phyloP scores from a whole-genome alignment of 2,113 vertebrate genomes.

The Salminus brasiliensis region DNA sequence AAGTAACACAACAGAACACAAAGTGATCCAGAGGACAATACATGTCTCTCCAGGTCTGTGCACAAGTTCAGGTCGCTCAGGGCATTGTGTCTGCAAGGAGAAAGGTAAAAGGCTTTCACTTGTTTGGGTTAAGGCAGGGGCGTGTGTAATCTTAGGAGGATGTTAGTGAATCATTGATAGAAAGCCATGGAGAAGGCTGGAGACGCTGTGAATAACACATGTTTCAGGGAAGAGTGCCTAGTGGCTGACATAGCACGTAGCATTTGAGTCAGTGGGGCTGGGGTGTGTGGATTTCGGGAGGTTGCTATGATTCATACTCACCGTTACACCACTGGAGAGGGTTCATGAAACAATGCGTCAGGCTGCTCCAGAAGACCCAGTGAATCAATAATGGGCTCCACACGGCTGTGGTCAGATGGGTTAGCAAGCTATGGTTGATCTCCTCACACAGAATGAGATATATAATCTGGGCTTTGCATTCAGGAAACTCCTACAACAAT shows the following conservation, averaged over 20 bases:
- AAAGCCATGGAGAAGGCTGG: conserved; percentile 51
- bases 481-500: conserved; percentile 10
- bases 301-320: conserved; percentile 60
- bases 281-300: neutral
- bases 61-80: conserved; percentile 20
- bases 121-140: conserved; percentile 33
- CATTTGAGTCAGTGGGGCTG: neutral
- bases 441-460: conserved; percentile 24
- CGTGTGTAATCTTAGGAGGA: conserved; percentile 63
- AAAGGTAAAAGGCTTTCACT: conserved; percentile 33
- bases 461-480: conserved; percentile 18
- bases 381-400: conserved; percentile 18
- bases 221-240: conserved; percentile 9
- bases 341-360: conserved; percentile 58
- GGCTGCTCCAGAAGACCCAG: conserved; percentile 8
- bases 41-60: conserved; percentile 15
- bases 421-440: neutral
- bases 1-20: neutral
- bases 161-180: conserved; percentile 70
- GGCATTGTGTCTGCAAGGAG: neutral
- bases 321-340: conserved; percentile 64
- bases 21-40: conserved; percentile 34
- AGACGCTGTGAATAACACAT: conserved; percentile 52
- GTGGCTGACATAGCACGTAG: neutral
- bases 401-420: conserved; percentile 19